Base-by-base conservation (phyloP, 1,140 invertebrate genomes). In the Caenorhabditis briggsae region DNA sequence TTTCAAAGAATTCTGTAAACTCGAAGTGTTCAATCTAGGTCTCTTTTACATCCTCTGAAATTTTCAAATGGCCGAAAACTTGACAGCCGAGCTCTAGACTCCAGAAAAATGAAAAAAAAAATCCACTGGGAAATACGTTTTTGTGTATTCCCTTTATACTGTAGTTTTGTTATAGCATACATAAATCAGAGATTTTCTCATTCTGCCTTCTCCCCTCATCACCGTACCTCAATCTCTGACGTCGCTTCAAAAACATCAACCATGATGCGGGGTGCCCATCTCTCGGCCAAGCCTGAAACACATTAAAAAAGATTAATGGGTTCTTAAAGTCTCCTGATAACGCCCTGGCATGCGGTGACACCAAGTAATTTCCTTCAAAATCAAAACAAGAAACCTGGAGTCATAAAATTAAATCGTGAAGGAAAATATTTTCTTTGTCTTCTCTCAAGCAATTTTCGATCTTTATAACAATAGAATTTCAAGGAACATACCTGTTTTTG, bases 261-360 rank as follows among this genome's bases (percentile, higher is more conserved):
- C 1, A 78, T 78, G 46, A 78, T 46, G 46, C 50, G 70, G 11
- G 70, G 70, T 78, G 70, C 70, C 70, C 70, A 78, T 78, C 70
- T 48, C 46, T 78, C 70, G 25, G 70, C 70, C 46, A 78, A 78
- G 53, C 70, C 70, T 78, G 70, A 78, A 78, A 78, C 23, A 70
- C 33, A 58, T 53, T 14, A 58, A 20, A 58, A 70, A 78, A 78
- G 70, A 78, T 78, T 78, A 78, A 50, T 78, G 33, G 33, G 70
- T 50, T 78, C 20, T 46, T 18, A 18, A 41, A 18, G 41, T 18
- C 16, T 6, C 59, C 59, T n/a, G 18, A 58, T n/a, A 8, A 20
- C 56, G n/a, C 25, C 11, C 25, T 33, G 33, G 59, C 59, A 33
- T 48, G 64, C 18, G 41, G 46, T 64, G 23, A 9, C 9, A 41